phyloP scores from a whole-genome alignment of 2,113 vertebrate species.

The Festucalex cinctus region DNA sequence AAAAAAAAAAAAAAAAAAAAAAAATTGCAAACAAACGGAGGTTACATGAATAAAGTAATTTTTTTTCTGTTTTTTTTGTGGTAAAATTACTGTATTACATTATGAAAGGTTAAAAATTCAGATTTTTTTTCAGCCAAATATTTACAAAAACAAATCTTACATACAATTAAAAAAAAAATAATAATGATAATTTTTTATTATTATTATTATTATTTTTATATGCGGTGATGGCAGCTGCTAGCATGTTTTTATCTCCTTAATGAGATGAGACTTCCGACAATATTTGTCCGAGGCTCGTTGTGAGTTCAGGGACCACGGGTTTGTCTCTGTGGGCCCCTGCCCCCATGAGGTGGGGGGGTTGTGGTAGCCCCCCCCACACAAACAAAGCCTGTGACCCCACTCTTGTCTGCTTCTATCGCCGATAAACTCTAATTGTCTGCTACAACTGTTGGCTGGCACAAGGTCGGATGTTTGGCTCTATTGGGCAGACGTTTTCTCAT shows the following conservation, averaged over 20 bases:
- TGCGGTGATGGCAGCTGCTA: slow-evolving; percentile 50
- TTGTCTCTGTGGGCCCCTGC: slow-evolving; percentile 56
- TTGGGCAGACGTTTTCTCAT: slow-evolving; percentile 78
- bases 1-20: too few species aligned
- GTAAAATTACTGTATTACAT: too few species aligned
- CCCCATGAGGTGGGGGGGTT: slow-evolving; percentile 63
- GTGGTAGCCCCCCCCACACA: too few species aligned
- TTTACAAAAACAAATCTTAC: background rate
- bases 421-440: slow-evolving; percentile 82
- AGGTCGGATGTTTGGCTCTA: slow-evolving; percentile 77
- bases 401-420: slow-evolving; percentile 78
- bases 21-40: too few species aligned
- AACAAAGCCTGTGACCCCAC: slow-evolving; percentile 73
- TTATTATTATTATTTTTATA: background rate
- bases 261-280: slow-evolving; percentile 77
- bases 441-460: slow-evolving; percentile 78
- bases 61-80: too few species aligned
- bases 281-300: slow-evolving; percentile 61
- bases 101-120: too few species aligned
- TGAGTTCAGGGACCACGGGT: slow-evolving; percentile 28
- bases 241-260: slow-evolving; percentile 54
- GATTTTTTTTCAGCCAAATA: too few species aligned
- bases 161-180: background rate
- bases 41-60: too few species aligned
- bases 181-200: slow-evolving; percentile 2